phyloP scores from a whole-genome alignment of 2,888 invertebrate species.

The Chrysolina haemoptera region DNA sequence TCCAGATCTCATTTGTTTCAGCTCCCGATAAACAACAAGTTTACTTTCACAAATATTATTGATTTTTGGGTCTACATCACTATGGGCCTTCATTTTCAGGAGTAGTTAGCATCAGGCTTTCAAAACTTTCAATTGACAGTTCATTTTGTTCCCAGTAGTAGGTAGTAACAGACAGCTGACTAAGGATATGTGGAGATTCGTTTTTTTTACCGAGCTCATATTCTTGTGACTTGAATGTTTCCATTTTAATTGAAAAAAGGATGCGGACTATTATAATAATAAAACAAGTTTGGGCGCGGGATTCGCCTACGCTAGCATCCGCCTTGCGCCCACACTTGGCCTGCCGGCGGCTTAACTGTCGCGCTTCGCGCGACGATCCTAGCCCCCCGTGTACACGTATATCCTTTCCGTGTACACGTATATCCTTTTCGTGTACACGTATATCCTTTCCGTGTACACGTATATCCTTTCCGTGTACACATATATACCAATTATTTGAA shows the following conservation, averaged over 20 bases:
- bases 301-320: no score
- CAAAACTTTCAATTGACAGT: background rate
- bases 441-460: no score
- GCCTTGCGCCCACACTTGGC: no score
- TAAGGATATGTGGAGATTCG: background rate
- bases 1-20: conserved; percentile 39
- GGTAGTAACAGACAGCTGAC: background rate
- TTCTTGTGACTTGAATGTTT: conserved; percentile 10
- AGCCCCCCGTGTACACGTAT: no score
- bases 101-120: background rate
- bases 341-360: no score
- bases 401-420: no score
- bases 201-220: background rate
- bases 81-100: background rate
- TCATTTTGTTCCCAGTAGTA: background rate
- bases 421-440: no score
- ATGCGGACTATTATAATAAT: conserved; percentile 11
- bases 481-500: no score
- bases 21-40: conserved; percentile 25
- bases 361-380: no score
- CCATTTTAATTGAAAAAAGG: conserved; percentile 11
- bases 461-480: no score
- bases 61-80: background rate
- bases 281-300: no score
- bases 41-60: conserved; percentile 44